Conservation (phyloP, 2,888 invertebrate species). For the Caenorhabditis sp. region DNA sequence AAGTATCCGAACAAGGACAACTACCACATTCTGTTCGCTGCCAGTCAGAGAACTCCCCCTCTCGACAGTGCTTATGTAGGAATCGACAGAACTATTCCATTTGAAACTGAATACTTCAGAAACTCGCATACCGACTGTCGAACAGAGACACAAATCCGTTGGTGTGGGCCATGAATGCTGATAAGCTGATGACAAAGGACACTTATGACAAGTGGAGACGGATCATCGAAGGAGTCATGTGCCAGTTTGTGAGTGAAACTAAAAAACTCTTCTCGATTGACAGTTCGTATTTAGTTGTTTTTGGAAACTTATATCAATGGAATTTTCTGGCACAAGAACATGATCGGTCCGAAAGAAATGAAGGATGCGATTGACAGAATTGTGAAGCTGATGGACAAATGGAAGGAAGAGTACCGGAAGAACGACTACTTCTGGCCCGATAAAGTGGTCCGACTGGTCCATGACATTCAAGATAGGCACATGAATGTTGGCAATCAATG, state of each 20-base stretch:
- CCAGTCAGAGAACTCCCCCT: neutral
- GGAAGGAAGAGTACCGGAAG: constrained; percentile 16
- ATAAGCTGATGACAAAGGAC: neutral
- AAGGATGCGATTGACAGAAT: neutral
- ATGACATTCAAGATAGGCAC: constrained; percentile 31
- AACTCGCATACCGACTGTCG: neutral
- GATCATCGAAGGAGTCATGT: constrained; percentile 40
- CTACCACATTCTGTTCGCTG: neutral
- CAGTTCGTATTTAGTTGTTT: neutral
- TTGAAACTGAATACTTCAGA: too few relatives aligned
- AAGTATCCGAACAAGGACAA: neutral
- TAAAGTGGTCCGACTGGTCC: neutral
- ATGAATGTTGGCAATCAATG: constrained; percentile 3
- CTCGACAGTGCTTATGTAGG: neutral
- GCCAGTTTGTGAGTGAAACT: constrained; percentile 29
- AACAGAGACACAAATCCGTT: constrained; percentile 13
- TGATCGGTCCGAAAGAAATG: constrained; percentile 32
- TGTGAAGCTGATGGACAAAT: constrained; percentile 12
- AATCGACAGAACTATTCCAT: too few relatives aligned
- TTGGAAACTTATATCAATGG: constrained; percentile 41
- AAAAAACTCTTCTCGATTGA: too few relatives aligned
- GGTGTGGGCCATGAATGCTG: constrained; percentile 36
- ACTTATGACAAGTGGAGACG: constrained; percentile 35
- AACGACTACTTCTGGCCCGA: constrained; percentile 19
- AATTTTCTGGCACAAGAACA: constrained; percentile 37